Percentiles rank a stretch among this genome's conserved stretches.
Evolutionary conservation across 2,113 vertebrate genomes (phyloP).

Genomic region (Catharus fuscescens): DNA sequence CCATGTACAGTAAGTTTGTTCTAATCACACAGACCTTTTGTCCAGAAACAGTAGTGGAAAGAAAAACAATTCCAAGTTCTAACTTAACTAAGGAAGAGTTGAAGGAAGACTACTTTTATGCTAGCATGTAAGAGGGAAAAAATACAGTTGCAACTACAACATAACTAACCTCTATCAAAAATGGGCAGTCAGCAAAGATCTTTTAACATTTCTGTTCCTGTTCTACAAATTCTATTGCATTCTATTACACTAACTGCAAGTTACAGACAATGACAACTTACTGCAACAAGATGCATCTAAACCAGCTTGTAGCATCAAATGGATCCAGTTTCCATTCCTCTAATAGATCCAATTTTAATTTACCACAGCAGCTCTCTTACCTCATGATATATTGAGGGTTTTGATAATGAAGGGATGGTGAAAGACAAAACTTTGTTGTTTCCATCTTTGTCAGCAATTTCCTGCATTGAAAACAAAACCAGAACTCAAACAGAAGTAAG

Average conservation of each 20-base stretch:
- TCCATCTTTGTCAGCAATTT: slow-evolving; percentile 98
- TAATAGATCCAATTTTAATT: slow-evolving; percentile 23
- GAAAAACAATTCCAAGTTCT: background rate
- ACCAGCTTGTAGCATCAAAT: background rate
- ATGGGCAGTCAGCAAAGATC: background rate
- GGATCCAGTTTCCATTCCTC: slow-evolving; percentile 1
- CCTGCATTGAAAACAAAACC: slow-evolving; percentile 75
- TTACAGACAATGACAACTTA: background rate
- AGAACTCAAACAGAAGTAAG: slow-evolving; percentile 25
- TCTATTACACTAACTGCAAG: background rate
- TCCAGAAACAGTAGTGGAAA: background rate
- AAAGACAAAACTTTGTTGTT: slow-evolving; percentile 97
- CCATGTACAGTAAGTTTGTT: background rate
- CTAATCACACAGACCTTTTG: background rate
- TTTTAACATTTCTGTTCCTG: background rate
- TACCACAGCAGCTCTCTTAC: slow-evolving; percentile 74
- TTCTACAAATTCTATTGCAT: background rate
- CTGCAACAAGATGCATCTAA: background rate
- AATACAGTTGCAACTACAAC: background rate
- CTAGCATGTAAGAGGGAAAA: background rate
- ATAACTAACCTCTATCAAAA: background rate
- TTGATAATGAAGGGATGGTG: slow-evolving; percentile 95
- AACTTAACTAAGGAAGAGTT: background rate
- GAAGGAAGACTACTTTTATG: background rate
- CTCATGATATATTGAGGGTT: slow-evolving; percentile 98